phyloP scores from a whole-genome alignment of 2,797 vertebrate genomes.

The Gadopsis bispinosus region DNA sequence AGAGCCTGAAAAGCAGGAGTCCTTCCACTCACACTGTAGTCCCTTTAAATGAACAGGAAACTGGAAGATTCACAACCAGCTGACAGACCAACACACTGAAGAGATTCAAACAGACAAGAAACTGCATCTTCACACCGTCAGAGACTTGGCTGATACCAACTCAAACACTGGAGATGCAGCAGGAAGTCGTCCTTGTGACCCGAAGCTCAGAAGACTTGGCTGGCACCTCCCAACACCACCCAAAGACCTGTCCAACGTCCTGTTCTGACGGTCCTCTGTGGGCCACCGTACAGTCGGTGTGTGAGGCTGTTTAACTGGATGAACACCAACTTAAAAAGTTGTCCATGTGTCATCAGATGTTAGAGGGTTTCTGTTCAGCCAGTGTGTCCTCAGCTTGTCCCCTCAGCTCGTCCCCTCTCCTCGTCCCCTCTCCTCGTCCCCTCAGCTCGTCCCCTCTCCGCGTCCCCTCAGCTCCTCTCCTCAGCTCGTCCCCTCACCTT shows the following conservation, averaged over 20 bases:
- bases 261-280: no score
- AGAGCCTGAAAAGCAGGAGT: background rate
- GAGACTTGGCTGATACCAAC: background rate
- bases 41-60: no score
- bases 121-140: background rate
- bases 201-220: no score
- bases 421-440: no score
- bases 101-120: background rate
- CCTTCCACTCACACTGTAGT: background rate
- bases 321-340: background rate
- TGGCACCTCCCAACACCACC: no score
- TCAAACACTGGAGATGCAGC: background rate
- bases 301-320: background rate
- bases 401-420: no score
- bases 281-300: no score
- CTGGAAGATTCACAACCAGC: background rate
- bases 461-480: conserved; percentile 2
- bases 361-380: background rate
- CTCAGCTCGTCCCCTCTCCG: no score
- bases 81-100: background rate
- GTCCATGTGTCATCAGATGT: background rate
- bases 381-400: conserved; percentile 15
- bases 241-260: no score
- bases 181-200: background rate
- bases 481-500: background rate